A percentile compares a stretch with the other conserved stretches of the same genome.
Conservation (phyloP, 2,797 vertebrate genomes). For the Salarias fasciatus region DNA sequence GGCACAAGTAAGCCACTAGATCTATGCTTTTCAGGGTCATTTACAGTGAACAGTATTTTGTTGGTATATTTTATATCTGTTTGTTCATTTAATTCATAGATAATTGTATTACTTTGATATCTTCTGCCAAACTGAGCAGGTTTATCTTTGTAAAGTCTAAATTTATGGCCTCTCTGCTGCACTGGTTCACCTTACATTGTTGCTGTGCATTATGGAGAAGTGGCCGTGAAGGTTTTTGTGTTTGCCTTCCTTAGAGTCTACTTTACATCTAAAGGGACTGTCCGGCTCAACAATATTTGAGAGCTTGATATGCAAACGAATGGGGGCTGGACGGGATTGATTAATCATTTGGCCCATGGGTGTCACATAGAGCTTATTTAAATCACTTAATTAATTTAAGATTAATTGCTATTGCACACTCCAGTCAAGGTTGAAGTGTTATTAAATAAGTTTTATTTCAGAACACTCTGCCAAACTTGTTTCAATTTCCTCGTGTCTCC, state of each 20-base stretch:
- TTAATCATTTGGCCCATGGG: constrained; percentile 65
- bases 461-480: constrained; percentile 65
- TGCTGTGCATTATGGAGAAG: no score
- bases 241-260: constrained; percentile 34
- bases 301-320: constrained; percentile 52
- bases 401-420: constrained; percentile 68
- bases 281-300: constrained; percentile 15
- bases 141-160: no score
- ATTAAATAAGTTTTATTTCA: constrained; percentile 74
- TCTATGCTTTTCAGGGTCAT: no score
- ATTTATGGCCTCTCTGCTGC: no score
- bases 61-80: no score
- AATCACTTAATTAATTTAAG: constrained; percentile 75
- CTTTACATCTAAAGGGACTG: constrained; percentile 19
- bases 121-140: no score
- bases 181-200: no score
- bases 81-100: no score
- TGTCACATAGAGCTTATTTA: constrained; percentile 72
- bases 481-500: constrained; percentile 52
- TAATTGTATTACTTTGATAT: no score
- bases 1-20: no score
- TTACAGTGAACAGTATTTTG: no score
- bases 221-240: no score
- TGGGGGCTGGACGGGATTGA: constrained; percentile 64
- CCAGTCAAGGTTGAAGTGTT: constrained; percentile 81